A percentile compares a stretch with the other conserved stretches of the same genome.
Conservation (phyloP, 2,888 invertebrate species). For the Sipha maydis region DNA sequence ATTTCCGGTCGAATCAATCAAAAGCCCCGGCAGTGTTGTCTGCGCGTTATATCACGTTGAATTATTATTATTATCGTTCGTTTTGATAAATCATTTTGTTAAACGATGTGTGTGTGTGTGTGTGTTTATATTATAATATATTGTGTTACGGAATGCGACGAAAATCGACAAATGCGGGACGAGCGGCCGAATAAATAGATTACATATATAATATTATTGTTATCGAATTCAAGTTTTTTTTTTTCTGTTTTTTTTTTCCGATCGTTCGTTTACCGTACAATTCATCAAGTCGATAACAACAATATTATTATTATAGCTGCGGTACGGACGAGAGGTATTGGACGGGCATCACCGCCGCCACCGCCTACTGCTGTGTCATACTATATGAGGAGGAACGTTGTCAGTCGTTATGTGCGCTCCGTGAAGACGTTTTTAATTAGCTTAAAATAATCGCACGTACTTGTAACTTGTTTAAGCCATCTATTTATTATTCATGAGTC, state of each 20-base stretch:
- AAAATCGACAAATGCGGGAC: not conserved
- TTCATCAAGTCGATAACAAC: conserved; percentile 10
- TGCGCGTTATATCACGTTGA: not conserved
- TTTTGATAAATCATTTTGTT: conserved; percentile 30
- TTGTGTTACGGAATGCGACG: too few relatives aligned
- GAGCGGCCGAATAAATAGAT: not conserved
- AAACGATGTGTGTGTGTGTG: not conserved
- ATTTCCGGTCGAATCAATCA: conserved; percentile 33
- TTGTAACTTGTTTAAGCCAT: conserved; percentile 15
- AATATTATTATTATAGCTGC: not conserved
- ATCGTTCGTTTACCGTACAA: not conserved
- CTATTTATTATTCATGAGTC: conserved; percentile 9
- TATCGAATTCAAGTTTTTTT: not conserved
- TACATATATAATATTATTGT: not conserved
- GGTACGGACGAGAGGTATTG: not conserved
- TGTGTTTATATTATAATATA: too few relatives aligned
- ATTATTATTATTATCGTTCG: conserved; percentile 5
- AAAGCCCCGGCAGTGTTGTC: not conserved
- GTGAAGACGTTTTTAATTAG: conserved; percentile 47
- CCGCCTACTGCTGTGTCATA: not conserved
- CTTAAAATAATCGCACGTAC: conserved; percentile 20
- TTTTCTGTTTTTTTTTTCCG: conserved; percentile 1
- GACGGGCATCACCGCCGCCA: not conserved
- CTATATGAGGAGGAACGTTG: not conserved
- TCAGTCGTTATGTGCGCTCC: conserved; percentile 1